phyloP scores from a whole-genome alignment of 2,797 vertebrate species.

The Clarias laeviceps region DNA sequence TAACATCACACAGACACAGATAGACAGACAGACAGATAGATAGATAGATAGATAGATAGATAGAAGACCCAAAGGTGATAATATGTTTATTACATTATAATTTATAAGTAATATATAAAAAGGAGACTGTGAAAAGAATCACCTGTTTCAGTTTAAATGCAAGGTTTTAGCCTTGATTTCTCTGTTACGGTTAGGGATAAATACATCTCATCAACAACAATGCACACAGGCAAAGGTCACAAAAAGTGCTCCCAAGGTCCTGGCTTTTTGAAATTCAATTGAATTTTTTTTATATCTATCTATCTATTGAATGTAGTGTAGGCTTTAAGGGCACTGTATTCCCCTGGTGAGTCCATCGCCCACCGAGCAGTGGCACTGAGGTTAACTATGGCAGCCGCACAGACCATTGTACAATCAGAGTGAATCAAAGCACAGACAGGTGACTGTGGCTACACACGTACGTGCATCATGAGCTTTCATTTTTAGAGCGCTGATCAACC shows the following conservation, averaged over 20 bases:
- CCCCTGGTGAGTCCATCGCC: slow-evolving; percentile 65
- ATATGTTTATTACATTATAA: slow-evolving; percentile 9
- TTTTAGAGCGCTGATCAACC: slow-evolving; percentile 69
- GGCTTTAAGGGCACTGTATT: slow-evolving; percentile 63
- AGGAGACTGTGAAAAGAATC: slow-evolving; percentile 11
- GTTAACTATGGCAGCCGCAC: slow-evolving; percentile 51
- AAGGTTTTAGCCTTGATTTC: slow-evolving; percentile 40
- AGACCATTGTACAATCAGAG: slow-evolving; percentile 68
- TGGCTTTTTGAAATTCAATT: slow-evolving; percentile 59
- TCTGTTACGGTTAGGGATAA: slow-evolving; percentile 26
- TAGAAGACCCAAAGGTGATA: neutral
- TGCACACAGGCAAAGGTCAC: slow-evolving; percentile 61
- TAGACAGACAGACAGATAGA: no score
- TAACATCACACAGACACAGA: neutral
- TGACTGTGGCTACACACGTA: slow-evolving; percentile 64
- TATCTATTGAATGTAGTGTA: slow-evolving; percentile 57
- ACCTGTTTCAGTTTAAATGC: slow-evolving; percentile 41
- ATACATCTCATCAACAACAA: slow-evolving; percentile 34
- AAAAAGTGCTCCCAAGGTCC: slow-evolving; percentile 61
- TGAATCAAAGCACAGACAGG: slow-evolving; percentile 63
- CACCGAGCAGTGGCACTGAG: slow-evolving; percentile 65
- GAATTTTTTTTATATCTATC: slow-evolving; percentile 60
- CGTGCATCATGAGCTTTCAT: slow-evolving; percentile 71
- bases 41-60: no score
- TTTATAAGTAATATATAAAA: slow-evolving; percentile 21